Evolutionary conservation across 1,140 invertebrate genomes (phyloP).

Genomic region (Helicoverpa zea): DNA sequence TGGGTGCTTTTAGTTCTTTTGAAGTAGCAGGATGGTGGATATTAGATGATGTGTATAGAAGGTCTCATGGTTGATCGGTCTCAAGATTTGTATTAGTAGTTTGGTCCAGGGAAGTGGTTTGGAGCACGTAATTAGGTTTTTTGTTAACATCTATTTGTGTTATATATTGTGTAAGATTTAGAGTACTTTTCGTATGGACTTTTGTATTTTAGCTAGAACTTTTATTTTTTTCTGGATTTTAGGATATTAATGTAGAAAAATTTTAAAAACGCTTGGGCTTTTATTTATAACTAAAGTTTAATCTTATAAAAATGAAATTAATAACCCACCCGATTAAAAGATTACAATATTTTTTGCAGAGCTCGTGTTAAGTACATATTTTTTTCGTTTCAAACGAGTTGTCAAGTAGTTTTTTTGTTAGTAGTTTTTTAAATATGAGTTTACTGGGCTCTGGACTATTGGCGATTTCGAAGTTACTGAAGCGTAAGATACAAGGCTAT

Average conservation of each 20-base stretch:
- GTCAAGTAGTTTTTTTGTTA: slow-evolving; percentile 38
- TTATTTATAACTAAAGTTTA: too few species aligned
- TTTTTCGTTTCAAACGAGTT: slow-evolving; percentile 2
- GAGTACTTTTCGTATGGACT: too few species aligned
- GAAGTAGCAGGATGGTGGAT: slow-evolving; percentile 29
- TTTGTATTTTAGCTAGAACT: too few species aligned
- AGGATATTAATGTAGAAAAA: too few species aligned
- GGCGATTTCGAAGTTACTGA: slow-evolving; percentile 65
- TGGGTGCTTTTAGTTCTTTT: slow-evolving; percentile 38
- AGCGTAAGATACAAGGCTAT: slow-evolving; percentile 66
- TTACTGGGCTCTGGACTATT: slow-evolving; percentile 47
- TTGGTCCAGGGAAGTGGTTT: slow-evolving; percentile 71
- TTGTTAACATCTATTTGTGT: slow-evolving; percentile 50
- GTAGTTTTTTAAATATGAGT: slow-evolving; percentile 51
- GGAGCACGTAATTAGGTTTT: slow-evolving; percentile 68
- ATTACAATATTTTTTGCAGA: neutral
- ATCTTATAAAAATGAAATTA: too few species aligned
- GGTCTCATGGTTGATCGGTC: slow-evolving; percentile 79
- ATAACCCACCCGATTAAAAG: neutral
- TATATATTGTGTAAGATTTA: neutral
- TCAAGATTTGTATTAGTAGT: slow-evolving; percentile 79
- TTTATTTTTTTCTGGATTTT: too few species aligned
- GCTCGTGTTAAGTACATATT: neutral
- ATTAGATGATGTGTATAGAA: slow-evolving; percentile 68
- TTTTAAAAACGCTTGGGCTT: too few species aligned